Evolutionary conservation across 2,113 vertebrate species (phyloP).

Genomic region (Catharus bicknelli): DNA sequence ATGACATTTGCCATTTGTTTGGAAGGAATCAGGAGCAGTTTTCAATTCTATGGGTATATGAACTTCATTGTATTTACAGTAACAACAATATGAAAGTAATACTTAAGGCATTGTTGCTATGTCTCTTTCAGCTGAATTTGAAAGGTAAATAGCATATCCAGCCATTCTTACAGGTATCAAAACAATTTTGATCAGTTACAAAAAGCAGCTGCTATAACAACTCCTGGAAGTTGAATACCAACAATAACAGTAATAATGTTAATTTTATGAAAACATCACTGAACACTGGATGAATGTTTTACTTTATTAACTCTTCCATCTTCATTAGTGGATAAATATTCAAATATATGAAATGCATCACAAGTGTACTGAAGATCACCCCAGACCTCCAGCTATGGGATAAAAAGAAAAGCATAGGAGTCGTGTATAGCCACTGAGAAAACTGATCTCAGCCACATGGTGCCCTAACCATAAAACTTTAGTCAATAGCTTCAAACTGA

Average conservation of each 20-base stretch:
- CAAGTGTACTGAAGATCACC: neutral
- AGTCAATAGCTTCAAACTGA: neutral
- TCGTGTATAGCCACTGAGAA: neutral
- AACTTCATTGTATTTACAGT: neutral
- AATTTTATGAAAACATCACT: neutral
- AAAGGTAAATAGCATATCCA: neutral
- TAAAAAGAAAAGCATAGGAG: fast-evolving
- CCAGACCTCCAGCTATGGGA: neutral
- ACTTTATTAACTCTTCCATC: neutral
- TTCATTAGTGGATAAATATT: neutral
- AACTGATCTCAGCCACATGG: neutral
- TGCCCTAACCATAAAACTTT: neutral
- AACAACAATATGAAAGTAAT: neutral
- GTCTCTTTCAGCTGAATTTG: neutral
- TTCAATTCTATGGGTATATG: neutral
- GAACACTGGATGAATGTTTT: neutral
- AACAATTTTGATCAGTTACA: neutral
- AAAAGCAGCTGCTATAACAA: neutral
- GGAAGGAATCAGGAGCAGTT: neutral
- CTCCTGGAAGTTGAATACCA: neutral
- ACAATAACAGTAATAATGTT: neutral
- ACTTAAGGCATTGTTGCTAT: neutral
- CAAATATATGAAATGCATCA: neutral
- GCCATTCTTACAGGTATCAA: neutral
- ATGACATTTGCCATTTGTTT: neutral